These are phyloP conservation scores for Leiothrix lutea DNA, from an alignment of 2,113 vertebrate genomes.

Conservation along the genomic window DNA sequence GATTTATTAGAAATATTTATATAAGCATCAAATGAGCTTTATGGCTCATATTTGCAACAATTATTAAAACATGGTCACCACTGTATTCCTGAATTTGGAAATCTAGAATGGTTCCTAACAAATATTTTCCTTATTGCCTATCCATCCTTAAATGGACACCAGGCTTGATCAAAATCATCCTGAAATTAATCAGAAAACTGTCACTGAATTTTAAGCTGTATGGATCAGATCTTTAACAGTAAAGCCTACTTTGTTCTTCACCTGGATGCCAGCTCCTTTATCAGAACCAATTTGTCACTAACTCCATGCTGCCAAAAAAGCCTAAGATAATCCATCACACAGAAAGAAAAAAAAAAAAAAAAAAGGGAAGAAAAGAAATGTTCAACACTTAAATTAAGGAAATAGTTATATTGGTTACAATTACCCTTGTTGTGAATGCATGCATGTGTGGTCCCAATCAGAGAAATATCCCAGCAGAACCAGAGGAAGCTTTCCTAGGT, in stretches of 20 bases:
- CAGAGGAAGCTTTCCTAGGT: slow-evolving; percentile 6
- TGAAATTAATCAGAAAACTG: not conserved
- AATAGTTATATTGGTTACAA: not conserved
- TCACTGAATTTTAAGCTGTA: not conserved
- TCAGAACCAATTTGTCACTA: not conserved
- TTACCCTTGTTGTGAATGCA: not conserved
- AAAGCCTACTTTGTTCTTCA: not conserved
- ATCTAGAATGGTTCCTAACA: not conserved
- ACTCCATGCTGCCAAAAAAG: not conserved
- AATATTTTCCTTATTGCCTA: not conserved
- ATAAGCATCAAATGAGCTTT: not conserved
- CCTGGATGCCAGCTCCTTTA: not conserved
- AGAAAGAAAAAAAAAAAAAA: not conserved
- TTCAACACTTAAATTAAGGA: not conserved
- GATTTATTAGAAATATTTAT: not conserved
- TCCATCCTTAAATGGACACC: not conserved
- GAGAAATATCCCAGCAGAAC: slow-evolving; percentile 8
- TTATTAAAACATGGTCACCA: not conserved
- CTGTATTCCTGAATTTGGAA: not conserved
- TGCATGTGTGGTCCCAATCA: not conserved
- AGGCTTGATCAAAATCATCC: not conserved
- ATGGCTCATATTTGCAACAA: not conserved
- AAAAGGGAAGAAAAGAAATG: fast-evolving
- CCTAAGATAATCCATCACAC: not conserved
- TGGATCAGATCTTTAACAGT: not conserved